Evolutionary conservation across 1,140 invertebrate species (phyloP), one percentile per base, ranked within the genome.

Genomic region (Scaptodrosophila lebanonensis): DNA sequence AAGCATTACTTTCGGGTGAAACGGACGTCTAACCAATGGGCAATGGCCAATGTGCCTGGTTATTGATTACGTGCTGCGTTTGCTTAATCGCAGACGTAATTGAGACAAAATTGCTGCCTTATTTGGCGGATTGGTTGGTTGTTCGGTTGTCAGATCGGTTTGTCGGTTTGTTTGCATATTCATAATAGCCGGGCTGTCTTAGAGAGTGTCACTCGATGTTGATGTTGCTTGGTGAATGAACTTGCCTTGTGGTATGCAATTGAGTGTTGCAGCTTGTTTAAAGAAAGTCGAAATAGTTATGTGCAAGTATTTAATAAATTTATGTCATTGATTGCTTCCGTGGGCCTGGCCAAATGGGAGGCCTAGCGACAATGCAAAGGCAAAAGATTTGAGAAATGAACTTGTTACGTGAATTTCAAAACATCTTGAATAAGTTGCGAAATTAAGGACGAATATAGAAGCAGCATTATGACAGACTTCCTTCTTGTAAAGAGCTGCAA

Each of bases 41-140:
- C 39, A n/a, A 18, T 11, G 16, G 9, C 17, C 27, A 29, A 6
- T 16, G 44, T 27, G 32, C 38, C 29, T 50, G 35, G 48, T 73
- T 65, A 79, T 79, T 52, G 73, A 82, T 77, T 79, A 77, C 72
- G 72, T 77, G 72, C 72, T 42, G 56, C 51, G 75, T 53, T 73
- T 79, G 69, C 50, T 53, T 58, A 82, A 77, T 65, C 50, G 30
- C 53, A 42, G 38, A 47, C 48, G 52, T 69, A 75, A 75, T 73
- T 75, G 65, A 16, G 13, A 51, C 35, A 18, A 65, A 73, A 68
- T 72, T 79, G 59, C 40, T 48, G 36, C 39, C 47, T 66, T 53
- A 47, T 39, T 60, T 79, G 68, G 57, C 39, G 17, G 49, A 52
- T 48, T 64, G 47, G 66, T 70, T 69, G 25, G 20, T 20, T 47